Percentiles rank a stretch among this genome's conserved stretches.
Conservation (phyloP, 2,797 vertebrate species). For the Cossypha caffra region DNA sequence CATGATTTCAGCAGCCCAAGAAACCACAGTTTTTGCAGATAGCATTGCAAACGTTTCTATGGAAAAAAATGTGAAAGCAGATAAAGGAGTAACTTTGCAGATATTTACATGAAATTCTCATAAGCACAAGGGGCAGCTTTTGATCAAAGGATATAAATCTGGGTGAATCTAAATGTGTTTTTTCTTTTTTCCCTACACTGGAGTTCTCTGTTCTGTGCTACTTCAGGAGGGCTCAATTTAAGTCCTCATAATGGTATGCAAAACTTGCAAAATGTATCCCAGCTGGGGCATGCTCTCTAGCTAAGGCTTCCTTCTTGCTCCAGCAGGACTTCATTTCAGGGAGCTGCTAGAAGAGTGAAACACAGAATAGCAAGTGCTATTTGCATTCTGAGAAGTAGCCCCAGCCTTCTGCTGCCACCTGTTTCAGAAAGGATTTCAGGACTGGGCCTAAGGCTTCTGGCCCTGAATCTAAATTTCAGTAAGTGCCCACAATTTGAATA, state of each 20-base stretch:
- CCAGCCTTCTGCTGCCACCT: background rate
- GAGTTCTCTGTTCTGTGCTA: background rate
- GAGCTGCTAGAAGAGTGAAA: background rate
- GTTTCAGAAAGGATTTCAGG: background rate
- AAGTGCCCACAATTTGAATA: background rate
- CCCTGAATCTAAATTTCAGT: background rate
- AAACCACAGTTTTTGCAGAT: background rate
- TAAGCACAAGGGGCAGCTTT: slow-evolving; percentile 55
- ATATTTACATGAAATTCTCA: slow-evolving; percentile 62
- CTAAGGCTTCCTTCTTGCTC: slow-evolving; percentile 5
- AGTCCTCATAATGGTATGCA: slow-evolving; percentile 22
- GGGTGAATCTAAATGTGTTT: slow-evolving; percentile 39
- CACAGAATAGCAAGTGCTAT: background rate
- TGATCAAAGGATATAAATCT: slow-evolving; percentile 68
- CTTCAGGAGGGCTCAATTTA: slow-evolving; percentile 8
- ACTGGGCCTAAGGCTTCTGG: background rate
- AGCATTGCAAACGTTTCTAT: slow-evolving; percentile 8
- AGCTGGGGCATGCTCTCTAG: background rate
- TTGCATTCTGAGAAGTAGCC: background rate
- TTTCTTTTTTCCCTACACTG: background rate
- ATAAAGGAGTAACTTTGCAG: slow-evolving; percentile 43
- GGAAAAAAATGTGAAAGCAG: slow-evolving; percentile 22
- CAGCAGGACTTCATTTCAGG: background rate
- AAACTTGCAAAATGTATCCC: slow-evolving; percentile 10
- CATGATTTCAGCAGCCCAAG: background rate